Evolutionary conservation across 2,797 vertebrate genomes (phyloP), one percentile per base, ranked within the genome.

Genomic region (Hydrocynus forskahlii): DNA sequence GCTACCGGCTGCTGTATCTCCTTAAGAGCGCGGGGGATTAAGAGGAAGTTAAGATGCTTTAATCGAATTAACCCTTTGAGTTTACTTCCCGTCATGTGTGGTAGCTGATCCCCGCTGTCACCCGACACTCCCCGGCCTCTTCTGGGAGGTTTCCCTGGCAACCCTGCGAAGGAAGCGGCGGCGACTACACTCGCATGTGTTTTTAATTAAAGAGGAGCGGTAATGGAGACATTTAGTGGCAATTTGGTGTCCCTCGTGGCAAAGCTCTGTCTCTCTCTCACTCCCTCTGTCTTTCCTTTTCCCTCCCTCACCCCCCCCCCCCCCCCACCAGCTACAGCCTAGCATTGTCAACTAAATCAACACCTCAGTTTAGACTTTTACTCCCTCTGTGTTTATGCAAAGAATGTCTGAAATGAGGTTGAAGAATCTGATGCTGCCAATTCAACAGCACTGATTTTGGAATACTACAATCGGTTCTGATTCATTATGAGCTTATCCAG

Each of bases 171-270:
- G 77, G 83, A 82, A 60, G 48, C 75, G 50, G 48, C 76, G 77
- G 70, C 17, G 38, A 59, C 79, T 71, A 67, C 68, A 80, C 70
- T 71, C 70, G 81, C 85, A 80, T 86, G 78, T 81, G 69, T 29
- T 67, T 86, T 83, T 82, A 85, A 87, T 89, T 86, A 82, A 84
- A 79, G 66, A 85, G 52, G 14, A 70, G 81, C 50, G 10, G 66
- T 85, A 86, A 82, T 81, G 63, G 73, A 83, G 83, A 78, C 45
- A 48, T 83, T 86, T 82, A 83, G 64, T 73, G 80, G 68, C 79
- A 81, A 78, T 74, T 81, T 59, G n/a, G 69, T 79, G 82, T 85
- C 83, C 84, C 85, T 82, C 21, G 71, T 84, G 75, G 79, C 75
- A 81, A 63, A 81, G 81, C 48, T 10, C 29, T 64, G 14, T 8